These are phyloP conservation scores for Drosophila quadrilineata DNA, from an alignment of 1,140 invertebrate genomes.

Conservation along the genomic window DNA sequence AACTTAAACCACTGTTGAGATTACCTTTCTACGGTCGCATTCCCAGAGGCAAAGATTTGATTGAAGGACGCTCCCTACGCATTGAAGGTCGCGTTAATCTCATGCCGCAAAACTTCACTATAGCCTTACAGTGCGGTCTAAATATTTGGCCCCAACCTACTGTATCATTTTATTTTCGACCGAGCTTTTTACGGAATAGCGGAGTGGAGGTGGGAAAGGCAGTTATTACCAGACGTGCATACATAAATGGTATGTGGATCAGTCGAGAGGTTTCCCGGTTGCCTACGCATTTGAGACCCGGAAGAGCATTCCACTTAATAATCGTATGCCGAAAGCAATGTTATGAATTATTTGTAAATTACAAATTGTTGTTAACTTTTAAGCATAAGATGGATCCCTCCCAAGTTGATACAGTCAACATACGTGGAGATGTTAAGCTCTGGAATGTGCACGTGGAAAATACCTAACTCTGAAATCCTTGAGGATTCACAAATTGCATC, in stretches of 20 bases:
- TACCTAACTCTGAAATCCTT: no score
- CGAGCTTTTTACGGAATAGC: slow-evolving; percentile 82
- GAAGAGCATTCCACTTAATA: slow-evolving; percentile 72
- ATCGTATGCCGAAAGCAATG: slow-evolving; percentile 58
- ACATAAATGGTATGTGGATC: slow-evolving; percentile 80
- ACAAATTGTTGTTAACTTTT: slow-evolving; percentile 72
- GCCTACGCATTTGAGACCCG: slow-evolving; percentile 77
- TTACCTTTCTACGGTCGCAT: slow-evolving; percentile 54
- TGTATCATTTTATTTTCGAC: slow-evolving; percentile 84
- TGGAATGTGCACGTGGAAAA: slow-evolving; percentile 49
- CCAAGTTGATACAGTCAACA: slow-evolving; percentile 77
- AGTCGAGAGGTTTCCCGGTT: slow-evolving; percentile 72
- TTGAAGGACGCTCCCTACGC: slow-evolving; percentile 81
- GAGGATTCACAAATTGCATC: no score
- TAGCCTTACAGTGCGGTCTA: slow-evolving; percentile 85
- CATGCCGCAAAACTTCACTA: slow-evolving; percentile 85
- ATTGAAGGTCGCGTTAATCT: slow-evolving; percentile 84
- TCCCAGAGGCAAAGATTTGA: slow-evolving; percentile 7
- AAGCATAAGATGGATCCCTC: slow-evolving; percentile 57
- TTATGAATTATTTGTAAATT: slow-evolving; percentile 81
- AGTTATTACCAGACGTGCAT: slow-evolving; percentile 81
- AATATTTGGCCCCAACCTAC: slow-evolving; percentile 84
- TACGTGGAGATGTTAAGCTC: slow-evolving; percentile 80
- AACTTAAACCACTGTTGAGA: neutral
- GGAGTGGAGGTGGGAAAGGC: slow-evolving; percentile 59